Conservation (phyloP, 2,797 vertebrate species). For the Vireo griseus region DNA sequence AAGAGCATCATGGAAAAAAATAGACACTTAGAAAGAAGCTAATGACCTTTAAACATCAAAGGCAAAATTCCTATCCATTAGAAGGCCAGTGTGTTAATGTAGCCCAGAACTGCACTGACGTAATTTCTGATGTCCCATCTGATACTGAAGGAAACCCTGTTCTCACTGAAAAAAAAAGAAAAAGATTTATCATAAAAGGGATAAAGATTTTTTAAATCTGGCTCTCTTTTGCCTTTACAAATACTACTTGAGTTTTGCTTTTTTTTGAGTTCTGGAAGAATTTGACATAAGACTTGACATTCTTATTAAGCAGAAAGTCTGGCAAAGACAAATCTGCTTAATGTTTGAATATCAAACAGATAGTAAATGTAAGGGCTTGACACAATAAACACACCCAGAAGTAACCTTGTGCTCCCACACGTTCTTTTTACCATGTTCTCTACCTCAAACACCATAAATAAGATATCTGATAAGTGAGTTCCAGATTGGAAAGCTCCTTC, state of each 20-base stretch:
- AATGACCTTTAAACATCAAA: constrained; percentile 27
- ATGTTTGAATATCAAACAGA: not conserved
- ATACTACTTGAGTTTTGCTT: not conserved
- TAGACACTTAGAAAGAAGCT: not conserved
- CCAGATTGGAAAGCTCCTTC: not conserved
- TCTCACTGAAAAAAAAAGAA: not conserved
- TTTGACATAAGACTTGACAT: not conserved
- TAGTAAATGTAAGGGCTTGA: not conserved
- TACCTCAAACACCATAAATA: not conserved
- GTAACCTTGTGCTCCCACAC: not conserved
- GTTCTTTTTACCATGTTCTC: not conserved
- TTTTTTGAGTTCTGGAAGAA: not conserved
- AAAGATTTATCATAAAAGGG: not conserved
- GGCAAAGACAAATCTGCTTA: not conserved
- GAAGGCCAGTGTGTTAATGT: not conserved
- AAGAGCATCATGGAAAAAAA: not conserved
- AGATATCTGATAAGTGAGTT: not conserved
- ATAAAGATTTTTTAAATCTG: not conserved
- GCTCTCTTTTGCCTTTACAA: not conserved
- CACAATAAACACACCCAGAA: not conserved
- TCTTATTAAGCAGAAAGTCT: not conserved
- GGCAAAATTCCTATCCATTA: not conserved
- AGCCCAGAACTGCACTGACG: not conserved
- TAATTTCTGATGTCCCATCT: not conserved
- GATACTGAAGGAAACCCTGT: not conserved